A percentile compares a stretch with the other conserved stretches of the same genome.
These are phyloP conservation scores for Molossus molossus DNA, from an alignment of 2,797 vertebrate species.

Conservation along the genomic window DNA sequence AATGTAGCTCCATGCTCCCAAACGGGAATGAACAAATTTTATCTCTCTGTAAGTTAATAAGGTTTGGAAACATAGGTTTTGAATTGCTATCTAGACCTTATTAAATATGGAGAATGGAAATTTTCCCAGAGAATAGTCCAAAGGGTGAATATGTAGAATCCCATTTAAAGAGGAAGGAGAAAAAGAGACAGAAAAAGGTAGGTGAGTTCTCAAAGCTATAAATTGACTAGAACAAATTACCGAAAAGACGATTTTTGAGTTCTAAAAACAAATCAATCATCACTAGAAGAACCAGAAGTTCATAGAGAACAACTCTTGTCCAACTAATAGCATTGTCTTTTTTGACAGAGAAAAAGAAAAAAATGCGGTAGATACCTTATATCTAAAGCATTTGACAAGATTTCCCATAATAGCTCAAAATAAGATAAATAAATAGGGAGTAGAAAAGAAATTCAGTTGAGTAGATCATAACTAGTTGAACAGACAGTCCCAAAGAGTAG, in stretches of 20 bases:
- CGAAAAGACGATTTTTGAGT: background rate
- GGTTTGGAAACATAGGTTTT: slow-evolving; percentile 4
- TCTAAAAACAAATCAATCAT: background rate
- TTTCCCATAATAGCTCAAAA: background rate
- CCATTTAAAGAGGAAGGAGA: background rate
- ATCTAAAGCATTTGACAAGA: background rate
- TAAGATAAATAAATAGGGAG: background rate
- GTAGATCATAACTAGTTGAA: slow-evolving; percentile 40
- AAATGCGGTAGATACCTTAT: background rate
- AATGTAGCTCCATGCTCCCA: background rate
- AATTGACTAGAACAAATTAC: background rate
- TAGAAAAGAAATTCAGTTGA: background rate
- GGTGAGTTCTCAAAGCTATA: background rate
- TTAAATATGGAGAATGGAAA: background rate
- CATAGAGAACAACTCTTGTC: background rate
- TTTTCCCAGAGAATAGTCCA: background rate
- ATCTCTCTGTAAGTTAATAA: background rate
- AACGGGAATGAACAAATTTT: slow-evolving; percentile 1
- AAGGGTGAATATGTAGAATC: background rate
- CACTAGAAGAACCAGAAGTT: background rate
- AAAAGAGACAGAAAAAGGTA: background rate
- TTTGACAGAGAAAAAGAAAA: slow-evolving; percentile 17
- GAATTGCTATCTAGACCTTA: slow-evolving; percentile 1
- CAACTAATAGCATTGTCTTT: background rate
- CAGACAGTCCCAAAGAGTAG: background rate